Percentiles rank a stretch among this genome's conserved stretches.
These are phyloP conservation scores for Tenebrosternarchus preto DNA, from an alignment of 2,113 vertebrate species.

Conservation along the genomic window DNA sequence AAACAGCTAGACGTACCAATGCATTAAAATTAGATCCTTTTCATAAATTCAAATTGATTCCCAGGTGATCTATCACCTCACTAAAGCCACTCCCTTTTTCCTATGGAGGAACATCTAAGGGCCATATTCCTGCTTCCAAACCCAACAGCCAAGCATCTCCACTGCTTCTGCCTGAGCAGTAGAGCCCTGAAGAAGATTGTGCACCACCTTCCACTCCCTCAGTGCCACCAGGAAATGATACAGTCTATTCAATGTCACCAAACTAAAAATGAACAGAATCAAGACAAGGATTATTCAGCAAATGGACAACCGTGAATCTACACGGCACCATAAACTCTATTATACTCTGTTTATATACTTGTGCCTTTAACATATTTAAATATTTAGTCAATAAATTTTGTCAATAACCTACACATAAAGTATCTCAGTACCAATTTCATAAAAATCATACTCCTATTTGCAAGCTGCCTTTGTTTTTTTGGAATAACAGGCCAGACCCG, in stretches of 20 bases:
- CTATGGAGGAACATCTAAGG: neutral
- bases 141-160: neutral
- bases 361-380: neutral
- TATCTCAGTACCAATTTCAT: neutral
- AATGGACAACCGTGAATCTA: neutral
- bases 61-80: too few species aligned
- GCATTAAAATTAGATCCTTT: neutral
- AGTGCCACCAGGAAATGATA: constrained; percentile 11
- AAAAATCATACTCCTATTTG: neutral
- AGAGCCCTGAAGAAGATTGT: neutral
- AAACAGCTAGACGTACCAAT: neutral
- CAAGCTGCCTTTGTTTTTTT: neutral
- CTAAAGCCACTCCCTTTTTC: neutral
- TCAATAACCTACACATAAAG: neutral
- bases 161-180: neutral
- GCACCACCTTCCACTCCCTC: neutral
- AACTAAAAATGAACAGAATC: neutral
- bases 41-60: neutral
- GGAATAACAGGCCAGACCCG: neutral
- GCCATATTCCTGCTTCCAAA: neutral
- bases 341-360: neutral
- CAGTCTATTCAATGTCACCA: neutral
- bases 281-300: neutral
- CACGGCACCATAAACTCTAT: neutral
- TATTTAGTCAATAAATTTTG: neutral